Evolutionary conservation across 2,797 vertebrate genomes (phyloP).

Genomic region (Eremophila alpestris): DNA sequence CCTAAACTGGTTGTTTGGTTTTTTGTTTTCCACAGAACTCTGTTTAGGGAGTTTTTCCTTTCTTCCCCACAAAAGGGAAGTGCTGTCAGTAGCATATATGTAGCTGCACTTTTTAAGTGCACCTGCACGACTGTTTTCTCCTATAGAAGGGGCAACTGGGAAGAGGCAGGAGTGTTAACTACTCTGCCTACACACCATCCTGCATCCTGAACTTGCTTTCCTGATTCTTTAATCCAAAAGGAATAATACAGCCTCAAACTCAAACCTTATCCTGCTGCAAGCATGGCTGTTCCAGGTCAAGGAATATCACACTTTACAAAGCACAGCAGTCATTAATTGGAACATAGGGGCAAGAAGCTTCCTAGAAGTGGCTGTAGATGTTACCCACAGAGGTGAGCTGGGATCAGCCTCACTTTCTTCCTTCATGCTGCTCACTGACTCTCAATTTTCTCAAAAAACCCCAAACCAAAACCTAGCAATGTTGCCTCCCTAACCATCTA

Average conservation of each 20-base stretch:
- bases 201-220: background rate
- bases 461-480: background rate
- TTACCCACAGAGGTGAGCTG: rapidly evolving
- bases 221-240: background rate
- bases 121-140: background rate
- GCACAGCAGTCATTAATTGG: background rate
- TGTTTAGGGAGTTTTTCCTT: background rate
- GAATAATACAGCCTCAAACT: background rate
- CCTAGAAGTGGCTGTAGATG: background rate
- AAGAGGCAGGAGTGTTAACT: background rate
- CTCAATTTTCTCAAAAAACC: background rate
- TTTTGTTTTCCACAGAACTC: background rate
- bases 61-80: background rate
- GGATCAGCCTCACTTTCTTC: background rate
- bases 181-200: background rate
- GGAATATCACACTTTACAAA: background rate
- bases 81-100: background rate
- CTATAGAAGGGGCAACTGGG: background rate
- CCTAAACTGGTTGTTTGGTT: background rate
- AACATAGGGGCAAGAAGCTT: background rate
- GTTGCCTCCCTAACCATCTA: background rate
- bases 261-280: background rate
- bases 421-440: background rate
- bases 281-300: rapidly evolving
- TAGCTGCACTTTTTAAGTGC: background rate